phyloP scores from a whole-genome alignment of 2,113 vertebrate species.

The Pygoscelis antarcticus region DNA sequence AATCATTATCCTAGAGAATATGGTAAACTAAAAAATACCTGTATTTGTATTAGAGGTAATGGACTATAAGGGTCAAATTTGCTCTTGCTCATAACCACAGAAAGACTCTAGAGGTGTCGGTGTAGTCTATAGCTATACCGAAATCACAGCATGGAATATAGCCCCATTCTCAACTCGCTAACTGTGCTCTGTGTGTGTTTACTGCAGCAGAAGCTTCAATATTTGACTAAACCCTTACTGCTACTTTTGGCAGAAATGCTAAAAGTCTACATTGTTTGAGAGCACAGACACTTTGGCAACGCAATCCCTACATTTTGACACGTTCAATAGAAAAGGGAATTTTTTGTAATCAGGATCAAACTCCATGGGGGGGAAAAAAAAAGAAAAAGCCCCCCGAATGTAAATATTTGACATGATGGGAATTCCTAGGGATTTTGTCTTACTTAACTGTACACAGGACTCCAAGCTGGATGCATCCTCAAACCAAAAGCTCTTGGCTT shows the following conservation, averaged over 20 bases:
- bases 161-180: not conserved
- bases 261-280: constrained; percentile 8
- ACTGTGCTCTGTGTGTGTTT: not conserved
- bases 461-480: constrained; percentile 37
- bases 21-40: not conserved
- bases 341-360: not conserved
- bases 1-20: not conserved
- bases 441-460: not conserved
- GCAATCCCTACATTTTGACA: constrained; percentile 5
- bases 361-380: not conserved
- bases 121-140: not conserved
- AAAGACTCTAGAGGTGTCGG: not conserved
- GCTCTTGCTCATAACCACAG: not conserved
- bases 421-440: not conserved
- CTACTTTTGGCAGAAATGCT: constrained; percentile 47
- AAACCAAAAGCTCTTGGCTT: constrained; percentile 31
- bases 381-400: not conserved
- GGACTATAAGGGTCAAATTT: not conserved
- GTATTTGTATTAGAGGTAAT: not conserved
- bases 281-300: constrained; percentile 47
- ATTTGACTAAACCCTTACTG: not conserved
- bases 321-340: not conserved
- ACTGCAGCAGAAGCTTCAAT: constrained; percentile 18
- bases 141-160: not conserved
- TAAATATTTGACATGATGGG: not conserved